A percentile compares a stretch with the other conserved stretches of the same genome.
Conservation (phyloP, 2,113 vertebrate species). For the Hippocampus comes region DNA sequence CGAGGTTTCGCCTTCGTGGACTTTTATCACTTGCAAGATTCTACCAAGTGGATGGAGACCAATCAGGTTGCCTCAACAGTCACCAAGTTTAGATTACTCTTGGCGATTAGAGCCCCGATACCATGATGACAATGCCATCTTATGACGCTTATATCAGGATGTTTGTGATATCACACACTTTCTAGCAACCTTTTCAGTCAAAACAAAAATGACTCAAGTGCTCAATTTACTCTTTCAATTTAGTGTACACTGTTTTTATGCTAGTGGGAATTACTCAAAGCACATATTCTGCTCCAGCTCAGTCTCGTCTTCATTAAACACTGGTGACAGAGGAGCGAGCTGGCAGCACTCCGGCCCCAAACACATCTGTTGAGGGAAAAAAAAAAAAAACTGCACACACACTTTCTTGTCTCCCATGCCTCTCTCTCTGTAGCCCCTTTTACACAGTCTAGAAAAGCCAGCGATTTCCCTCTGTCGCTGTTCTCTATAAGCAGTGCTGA, state of each 20-base stretch:
- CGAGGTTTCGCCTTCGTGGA: slow-evolving; percentile 99
- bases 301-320: slow-evolving; percentile 60
- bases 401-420: slow-evolving; percentile 27
- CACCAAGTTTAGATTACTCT: slow-evolving; percentile 94
- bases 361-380: slow-evolving; percentile 45
- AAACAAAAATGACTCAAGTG: slow-evolving; percentile 2
- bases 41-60: slow-evolving; percentile 99
- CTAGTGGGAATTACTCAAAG: not conserved
- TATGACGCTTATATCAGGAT: slow-evolving; percentile 5
- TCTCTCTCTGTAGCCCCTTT: slow-evolving; percentile 19
- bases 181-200: slow-evolving; percentile 12
- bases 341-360: slow-evolving; percentile 78
- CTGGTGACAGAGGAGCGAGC: slow-evolving; percentile 50
- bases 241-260: not conserved
- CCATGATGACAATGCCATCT: slow-evolving; percentile 1
- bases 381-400: not conserved
- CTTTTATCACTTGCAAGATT: slow-evolving; percentile 99
- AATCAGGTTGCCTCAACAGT: slow-evolving; percentile 99
- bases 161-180: slow-evolving; percentile 17
- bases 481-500: not conserved
- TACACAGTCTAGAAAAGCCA: not conserved
- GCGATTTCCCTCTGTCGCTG: not conserved
- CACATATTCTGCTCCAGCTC: slow-evolving; percentile 70
- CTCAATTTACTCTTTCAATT: slow-evolving; percentile 5
- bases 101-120: slow-evolving; percentile 70